These are phyloP conservation scores for Neodontobutis hainanensis DNA, from an alignment of 2,113 vertebrate genomes.

Conservation along the genomic window DNA sequence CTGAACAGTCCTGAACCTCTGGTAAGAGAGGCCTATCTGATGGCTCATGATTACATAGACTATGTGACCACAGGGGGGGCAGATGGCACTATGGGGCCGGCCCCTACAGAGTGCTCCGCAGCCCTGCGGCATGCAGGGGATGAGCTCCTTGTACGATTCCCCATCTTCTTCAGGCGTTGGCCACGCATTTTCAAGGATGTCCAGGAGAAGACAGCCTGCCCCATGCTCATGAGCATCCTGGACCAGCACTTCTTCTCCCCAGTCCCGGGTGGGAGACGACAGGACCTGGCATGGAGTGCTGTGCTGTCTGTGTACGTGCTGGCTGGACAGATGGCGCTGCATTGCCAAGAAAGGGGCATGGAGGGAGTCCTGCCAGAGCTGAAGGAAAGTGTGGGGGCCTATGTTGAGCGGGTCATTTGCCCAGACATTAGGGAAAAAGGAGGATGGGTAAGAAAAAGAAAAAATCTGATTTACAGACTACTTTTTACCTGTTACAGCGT, in stretches of 20 bases:
- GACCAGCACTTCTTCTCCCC: conserved; percentile 75
- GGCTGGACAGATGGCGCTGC: conserved; percentile 79
- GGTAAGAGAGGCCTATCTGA: conserved; percentile 74
- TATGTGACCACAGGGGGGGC: conserved; percentile 69
- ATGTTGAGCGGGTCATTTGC: conserved; percentile 78
- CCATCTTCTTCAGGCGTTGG: conserved; percentile 82
- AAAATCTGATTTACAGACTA: too few relatives aligned
- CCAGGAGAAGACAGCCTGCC: conserved; percentile 67
- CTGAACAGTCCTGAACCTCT: conserved; percentile 68
- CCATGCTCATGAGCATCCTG: conserved; percentile 70
- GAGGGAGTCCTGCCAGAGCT: conserved; percentile 62
- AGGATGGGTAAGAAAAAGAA: conserved; percentile 75
- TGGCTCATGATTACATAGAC: conserved; percentile 76
- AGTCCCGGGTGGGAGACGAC: conserved; percentile 33
- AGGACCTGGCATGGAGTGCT: conserved; percentile 76
- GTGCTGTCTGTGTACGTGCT: conserved; percentile 80
- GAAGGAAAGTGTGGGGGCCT: conserved; percentile 73
- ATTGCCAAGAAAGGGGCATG: conserved; percentile 76
- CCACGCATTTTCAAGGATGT: conserved; percentile 78
- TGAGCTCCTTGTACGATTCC: conserved; percentile 75
- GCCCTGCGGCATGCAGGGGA: conserved; percentile 76
- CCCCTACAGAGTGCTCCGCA: conserved; percentile 60
- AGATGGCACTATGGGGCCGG: conserved; percentile 30
- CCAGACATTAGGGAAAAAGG: conserved; percentile 74
- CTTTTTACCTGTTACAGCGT: too few relatives aligned